These are phyloP conservation scores for Heliconius melpomene DNA, from an alignment of 1,140 invertebrate genomes.

Conservation along the genomic window DNA sequence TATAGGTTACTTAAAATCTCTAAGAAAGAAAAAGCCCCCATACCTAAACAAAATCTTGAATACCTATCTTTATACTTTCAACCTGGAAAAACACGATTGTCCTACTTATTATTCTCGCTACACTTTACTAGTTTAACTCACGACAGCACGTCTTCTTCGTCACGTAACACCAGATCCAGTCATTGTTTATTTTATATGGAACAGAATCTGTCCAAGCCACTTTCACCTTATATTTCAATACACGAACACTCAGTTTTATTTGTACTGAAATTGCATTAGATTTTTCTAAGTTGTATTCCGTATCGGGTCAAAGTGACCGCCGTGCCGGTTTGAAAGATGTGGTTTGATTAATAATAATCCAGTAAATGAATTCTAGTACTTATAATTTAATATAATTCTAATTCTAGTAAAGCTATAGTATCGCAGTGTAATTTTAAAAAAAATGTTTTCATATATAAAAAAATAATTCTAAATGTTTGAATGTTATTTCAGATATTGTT, in stretches of 20 bases:
- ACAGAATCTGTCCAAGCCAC: conserved; percentile 4
- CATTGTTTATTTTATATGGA: conserved; percentile 16
- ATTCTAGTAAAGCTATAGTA: too few relatives aligned
- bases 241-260: not conserved
- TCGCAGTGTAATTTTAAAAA: too few relatives aligned
- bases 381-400: too few relatives aligned
- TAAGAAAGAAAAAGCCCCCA: not conserved
- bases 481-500: too few relatives aligned
- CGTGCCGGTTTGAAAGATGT: not conserved
- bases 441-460: too few relatives aligned
- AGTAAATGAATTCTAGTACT: too few relatives aligned
- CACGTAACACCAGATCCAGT: conserved; percentile 10
- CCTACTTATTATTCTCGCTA: conserved; percentile 20
- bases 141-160: conserved; percentile 18
- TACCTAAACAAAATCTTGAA: not conserved
- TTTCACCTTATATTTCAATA: conserved; percentile 9
- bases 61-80: not conserved
- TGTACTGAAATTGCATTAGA: not conserved
- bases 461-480: too few relatives aligned
- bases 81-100: not conserved
- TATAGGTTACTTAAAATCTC: not conserved
- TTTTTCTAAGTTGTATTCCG: not conserved
- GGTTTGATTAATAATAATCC: not conserved
- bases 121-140: conserved; percentile 15
- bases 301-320: not conserved